Conservation (phyloP, 2,797 vertebrate species). For the Urophycis tenuis region DNA sequence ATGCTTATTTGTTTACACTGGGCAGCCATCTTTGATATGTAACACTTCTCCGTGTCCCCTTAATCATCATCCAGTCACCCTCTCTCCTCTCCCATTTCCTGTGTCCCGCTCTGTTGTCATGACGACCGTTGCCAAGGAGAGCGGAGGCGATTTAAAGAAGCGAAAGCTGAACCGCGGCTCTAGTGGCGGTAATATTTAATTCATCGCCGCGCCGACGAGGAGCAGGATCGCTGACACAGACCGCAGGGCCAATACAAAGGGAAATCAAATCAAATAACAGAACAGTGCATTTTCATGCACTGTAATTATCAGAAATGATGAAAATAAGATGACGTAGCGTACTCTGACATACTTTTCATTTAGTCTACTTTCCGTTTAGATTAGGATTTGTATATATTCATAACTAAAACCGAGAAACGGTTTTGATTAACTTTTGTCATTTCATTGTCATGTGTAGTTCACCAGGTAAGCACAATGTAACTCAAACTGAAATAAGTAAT, state of each 20-base stretch:
- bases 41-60: slow-evolving; percentile 29
- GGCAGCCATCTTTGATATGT: slow-evolving; percentile 33
- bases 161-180: slow-evolving; percentile 68
- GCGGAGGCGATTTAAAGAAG: slow-evolving; percentile 56
- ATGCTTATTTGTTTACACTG: not conserved
- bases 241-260: not conserved
- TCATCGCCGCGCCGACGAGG: slow-evolving; percentile 55
- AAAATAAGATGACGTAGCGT: not conserved
- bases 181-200: slow-evolving; percentile 72
- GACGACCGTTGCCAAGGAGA: slow-evolving; percentile 69
- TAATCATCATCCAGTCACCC: slow-evolving; percentile 28
- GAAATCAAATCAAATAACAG: slow-evolving; percentile 27
- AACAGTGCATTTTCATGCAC: no score
- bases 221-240: slow-evolving; percentile 27
- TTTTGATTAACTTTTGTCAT: not conserved
- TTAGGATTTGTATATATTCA: not conserved
- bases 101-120: slow-evolving; percentile 65
- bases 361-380: no score
- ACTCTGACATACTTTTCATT: not conserved
- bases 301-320: not conserved
- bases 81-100: slow-evolving; percentile 51
- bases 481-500: not conserved
- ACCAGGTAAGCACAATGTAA: not conserved
- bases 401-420: not conserved
- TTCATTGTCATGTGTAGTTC: not conserved